Evolutionary conservation across 2,888 invertebrate species (phyloP), one percentile per base, ranked within the genome.

Genomic region (Pegoplata infirma): DNA sequence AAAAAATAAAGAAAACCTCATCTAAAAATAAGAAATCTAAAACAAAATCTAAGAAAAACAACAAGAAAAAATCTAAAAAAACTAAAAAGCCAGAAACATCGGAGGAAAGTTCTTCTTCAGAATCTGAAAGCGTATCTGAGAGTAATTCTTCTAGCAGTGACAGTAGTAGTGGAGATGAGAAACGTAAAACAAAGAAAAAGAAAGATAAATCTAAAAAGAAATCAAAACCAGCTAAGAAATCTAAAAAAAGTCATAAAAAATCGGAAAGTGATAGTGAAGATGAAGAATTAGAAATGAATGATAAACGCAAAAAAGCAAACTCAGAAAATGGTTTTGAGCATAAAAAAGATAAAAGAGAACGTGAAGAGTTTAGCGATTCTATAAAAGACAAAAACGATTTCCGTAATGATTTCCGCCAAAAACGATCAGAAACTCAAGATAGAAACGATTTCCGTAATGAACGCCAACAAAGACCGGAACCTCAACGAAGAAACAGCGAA

Each of bases 11-110:
- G 53, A 68, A 73, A 23, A 81, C 77, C 10, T 40, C 56, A 19
- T 36, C 46, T 17, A 77, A 28, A 59, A 76, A 59, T 5, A 81
- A 81, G 8, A 82, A 82, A 49, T 73, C 61, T 3, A 80, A 81
- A 55, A 68, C 53, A 0, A 82, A 83, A 67, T 76, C 82, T 44
- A 84, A 83, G 21, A 80, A 77, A 21, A 81, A 80, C 8, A 84
- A 82, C 8, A 84, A 82, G 14, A 84, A 83, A 55, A 81, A 83
- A 0, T 79, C 80, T 7, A 80, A 67, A 8, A 75, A 75, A 8
- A 68, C 68, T 0, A 80, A 76, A 61, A 76, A 76, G 44, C 40
- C 14, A 6, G 10, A 44, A 7, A 12, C 55, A 10, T 25, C 36
- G 0, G 46, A 68, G 44, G 76, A 44, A 10, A 78, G n/a, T 44